These are phyloP conservation scores for Gouania willdenowi DNA, from an alignment of 2,797 vertebrate species.

Conservation along the genomic window DNA sequence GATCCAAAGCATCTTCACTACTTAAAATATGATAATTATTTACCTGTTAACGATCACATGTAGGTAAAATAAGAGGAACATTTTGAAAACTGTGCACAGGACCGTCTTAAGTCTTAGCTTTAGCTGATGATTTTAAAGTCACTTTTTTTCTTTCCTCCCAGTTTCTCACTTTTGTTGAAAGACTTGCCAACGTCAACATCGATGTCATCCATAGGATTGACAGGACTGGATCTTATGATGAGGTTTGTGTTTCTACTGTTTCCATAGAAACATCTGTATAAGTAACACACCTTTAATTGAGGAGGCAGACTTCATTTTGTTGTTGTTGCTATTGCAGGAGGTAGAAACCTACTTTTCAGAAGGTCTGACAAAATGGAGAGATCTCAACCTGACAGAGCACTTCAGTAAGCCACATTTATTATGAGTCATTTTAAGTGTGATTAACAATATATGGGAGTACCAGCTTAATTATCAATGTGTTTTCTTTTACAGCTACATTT, in stretches of 20 bases:
- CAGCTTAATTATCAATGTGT: too few species aligned
- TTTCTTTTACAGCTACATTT: slow-evolving; percentile 78
- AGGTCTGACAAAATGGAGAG: slow-evolving; percentile 92
- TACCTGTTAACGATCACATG: not conserved
- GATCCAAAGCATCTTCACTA: not conserved
- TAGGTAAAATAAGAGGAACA: too few species aligned
- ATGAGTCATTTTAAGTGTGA: not conserved
- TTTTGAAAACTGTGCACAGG: too few species aligned
- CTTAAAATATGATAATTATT: not conserved
- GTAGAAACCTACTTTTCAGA: slow-evolving; percentile 96
- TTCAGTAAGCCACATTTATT: slow-evolving; percentile 93
- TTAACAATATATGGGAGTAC: too few species aligned
- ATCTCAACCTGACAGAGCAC: slow-evolving; percentile 90
- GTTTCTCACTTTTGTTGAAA: slow-evolving; percentile 96
- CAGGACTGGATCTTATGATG: slow-evolving; percentile 84
- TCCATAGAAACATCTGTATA: too few species aligned
- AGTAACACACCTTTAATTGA: too few species aligned
- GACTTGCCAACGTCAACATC: slow-evolving; percentile 92
- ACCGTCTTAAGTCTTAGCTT: too few species aligned
- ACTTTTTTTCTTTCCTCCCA: slow-evolving; percentile 42
- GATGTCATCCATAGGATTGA: slow-evolving; percentile 96
- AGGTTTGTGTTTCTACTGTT: slow-evolving; percentile 73
- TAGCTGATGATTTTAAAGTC: too few species aligned
- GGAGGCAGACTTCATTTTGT: too few species aligned
- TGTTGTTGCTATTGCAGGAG: slow-evolving; percentile 68